Base-by-base conservation (phyloP, 2,797 vertebrate species). In the Sardinella longiceps region DNA sequence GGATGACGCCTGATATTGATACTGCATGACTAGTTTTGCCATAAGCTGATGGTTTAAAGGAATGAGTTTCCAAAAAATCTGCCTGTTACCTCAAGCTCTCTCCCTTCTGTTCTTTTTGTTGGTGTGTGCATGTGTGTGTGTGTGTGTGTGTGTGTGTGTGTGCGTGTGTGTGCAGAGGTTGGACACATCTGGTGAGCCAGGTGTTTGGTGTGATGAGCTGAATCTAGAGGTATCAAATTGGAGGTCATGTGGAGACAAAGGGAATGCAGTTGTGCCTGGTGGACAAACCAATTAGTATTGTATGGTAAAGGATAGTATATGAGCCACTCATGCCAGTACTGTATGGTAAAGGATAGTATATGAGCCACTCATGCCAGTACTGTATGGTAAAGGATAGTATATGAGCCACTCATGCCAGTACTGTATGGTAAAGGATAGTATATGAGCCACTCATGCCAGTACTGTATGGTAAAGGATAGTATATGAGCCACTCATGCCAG, bases 161-260 rank as follows among this genome's bases (percentile, higher is more conserved):
- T 77, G 2, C 9, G 18, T 53, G 51, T 46, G 45, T 46, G 45
- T 15, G 1, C 66, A 63, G 14, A 70, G 14, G 30, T 23, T 43
- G 37, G 33, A 1, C 70, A 43, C 70, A 77, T 37, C 70, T 77
- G 37, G 70, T 43, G 70, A 23, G 37, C 15, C 37, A 77, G 70
- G 70, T 77, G 70, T 39, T 77, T 43, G 33, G 39, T 33, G 37
- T 7, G 33, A 18, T 43, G 33, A 43, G 37, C 30, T 30, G 30
- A 37, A 5, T 77, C 20, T 14, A 43, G 6, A 23, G 33, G 15
- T 23, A 43, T 43, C 70, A 43, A 74, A 43, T 77, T 18, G 70
- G 70, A 77, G 70, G 20, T 20, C 70, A 77, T 20, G 33, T 77
- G 70, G 70, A 77, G 70, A 43, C 70, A 43, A 37, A 33, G 58